A percentile compares a stretch with the other conserved stretches of the same genome.
Evolutionary conservation across 2,797 vertebrate species (phyloP).

Genomic region (Falco biarmicus): DNA sequence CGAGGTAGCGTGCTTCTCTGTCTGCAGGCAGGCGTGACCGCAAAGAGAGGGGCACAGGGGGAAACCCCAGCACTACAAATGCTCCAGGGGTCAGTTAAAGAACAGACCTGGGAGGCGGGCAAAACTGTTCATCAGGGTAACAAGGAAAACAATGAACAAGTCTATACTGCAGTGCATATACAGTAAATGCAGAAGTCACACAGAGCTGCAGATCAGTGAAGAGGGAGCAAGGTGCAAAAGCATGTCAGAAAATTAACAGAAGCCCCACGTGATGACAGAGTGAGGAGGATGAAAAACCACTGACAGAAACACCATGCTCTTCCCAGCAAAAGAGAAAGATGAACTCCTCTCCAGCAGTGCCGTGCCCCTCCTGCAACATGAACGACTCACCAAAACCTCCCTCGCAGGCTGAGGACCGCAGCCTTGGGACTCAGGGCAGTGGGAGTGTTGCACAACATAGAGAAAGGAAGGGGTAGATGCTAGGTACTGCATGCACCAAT

Average conservation of each 20-base stretch:
- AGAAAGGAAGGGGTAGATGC: neutral
- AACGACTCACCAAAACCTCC: neutral
- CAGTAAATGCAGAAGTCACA: neutral
- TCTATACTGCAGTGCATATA: neutral
- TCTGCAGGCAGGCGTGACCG: neutral
- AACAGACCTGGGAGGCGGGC: neutral
- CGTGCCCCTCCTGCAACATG: accelerated
- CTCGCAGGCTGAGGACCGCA: neutral
- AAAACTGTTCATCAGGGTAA: neutral
- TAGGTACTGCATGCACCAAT: neutral
- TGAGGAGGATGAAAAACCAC: neutral
- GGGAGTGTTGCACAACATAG: accelerated
- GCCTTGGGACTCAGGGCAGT: neutral
- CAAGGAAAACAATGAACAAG: neutral
- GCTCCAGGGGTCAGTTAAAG: accelerated
- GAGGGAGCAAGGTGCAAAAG: neutral
- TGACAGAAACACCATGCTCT: neutral
- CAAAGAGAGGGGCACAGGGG: neutral
- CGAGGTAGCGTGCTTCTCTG: accelerated
- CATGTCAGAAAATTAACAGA: neutral
- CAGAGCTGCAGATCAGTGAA: neutral
- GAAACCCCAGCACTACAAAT: accelerated
- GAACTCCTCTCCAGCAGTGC: neutral
- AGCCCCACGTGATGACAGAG: accelerated
- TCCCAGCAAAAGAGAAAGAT: neutral